phyloP scores from a whole-genome alignment of 92 coral and sea anemone genomes.

The Montipora capitata region DNA sequence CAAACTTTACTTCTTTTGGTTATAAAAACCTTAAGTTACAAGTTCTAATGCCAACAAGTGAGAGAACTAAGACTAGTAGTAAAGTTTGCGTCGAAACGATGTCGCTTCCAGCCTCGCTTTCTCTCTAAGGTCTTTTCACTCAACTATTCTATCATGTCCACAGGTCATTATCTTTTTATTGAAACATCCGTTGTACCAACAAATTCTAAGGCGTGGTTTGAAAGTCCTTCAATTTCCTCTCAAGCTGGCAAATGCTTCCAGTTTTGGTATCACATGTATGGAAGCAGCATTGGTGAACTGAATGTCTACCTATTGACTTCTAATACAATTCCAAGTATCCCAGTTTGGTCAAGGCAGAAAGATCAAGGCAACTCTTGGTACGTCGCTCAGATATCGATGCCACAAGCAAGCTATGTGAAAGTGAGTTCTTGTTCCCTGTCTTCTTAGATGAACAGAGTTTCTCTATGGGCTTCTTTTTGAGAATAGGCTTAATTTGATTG shows the following conservation, averaged over 20 bases:
- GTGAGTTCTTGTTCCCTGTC: conserved; percentile 28
- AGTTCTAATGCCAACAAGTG: too few species aligned
- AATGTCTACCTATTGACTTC: conserved; percentile 83
- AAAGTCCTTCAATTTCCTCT: conserved; percentile 75
- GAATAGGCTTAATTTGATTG: too few species aligned
- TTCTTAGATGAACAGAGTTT: neutral
- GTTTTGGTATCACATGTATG: conserved; percentile 99
- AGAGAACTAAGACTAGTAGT: too few species aligned
- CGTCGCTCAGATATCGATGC: conserved; percentile 87
- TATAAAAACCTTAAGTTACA: too few species aligned
- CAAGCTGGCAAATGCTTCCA: conserved; percentile 90
- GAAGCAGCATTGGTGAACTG: conserved; percentile 89
- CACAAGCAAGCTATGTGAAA: conserved; percentile 36
- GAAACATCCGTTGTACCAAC: conserved; percentile 72
- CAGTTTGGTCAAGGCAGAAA: conserved; percentile 84
- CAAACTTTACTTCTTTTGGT: too few species aligned
- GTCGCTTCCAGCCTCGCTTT: too few species aligned
- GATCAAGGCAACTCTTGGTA: conserved; percentile 98
- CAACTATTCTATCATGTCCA: neutral
- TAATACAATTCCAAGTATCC: conserved; percentile 56
- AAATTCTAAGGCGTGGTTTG: conserved; percentile 84
- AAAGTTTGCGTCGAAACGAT: too few species aligned
- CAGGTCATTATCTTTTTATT: conserved; percentile 94
- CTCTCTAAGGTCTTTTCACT: neutral
- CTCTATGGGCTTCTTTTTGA: too few species aligned